Evolutionary conservation across 2,113 vertebrate species (phyloP).

Genomic region (Cygnus buccinator): DNA sequence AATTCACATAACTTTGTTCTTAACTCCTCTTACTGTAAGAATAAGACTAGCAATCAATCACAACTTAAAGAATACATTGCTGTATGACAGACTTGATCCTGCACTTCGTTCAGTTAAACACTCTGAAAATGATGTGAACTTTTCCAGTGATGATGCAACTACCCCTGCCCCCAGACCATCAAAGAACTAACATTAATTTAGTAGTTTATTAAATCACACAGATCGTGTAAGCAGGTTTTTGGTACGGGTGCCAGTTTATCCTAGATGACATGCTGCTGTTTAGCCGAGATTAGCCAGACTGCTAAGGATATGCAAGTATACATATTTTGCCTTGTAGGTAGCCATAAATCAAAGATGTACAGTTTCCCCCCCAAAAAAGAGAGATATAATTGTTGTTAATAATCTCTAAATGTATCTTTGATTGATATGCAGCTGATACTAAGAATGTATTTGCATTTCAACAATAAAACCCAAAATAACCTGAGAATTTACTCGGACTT

Average conservation of each 20-base stretch:
- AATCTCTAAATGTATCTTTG: neutral
- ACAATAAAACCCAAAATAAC: neutral
- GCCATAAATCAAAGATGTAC: neutral
- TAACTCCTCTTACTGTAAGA: neutral
- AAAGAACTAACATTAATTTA: neutral
- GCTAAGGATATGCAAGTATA: neutral
- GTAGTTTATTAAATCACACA: slow-evolving; percentile 11
- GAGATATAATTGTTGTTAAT: neutral
- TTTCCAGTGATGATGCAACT: neutral
- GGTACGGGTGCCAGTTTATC: slow-evolving; percentile 5
- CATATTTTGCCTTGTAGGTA: neutral
- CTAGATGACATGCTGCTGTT: neutral
- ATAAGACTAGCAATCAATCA: neutral
- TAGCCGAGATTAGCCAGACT: neutral
- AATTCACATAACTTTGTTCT: neutral
- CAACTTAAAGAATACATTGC: neutral
- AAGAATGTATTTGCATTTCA: neutral
- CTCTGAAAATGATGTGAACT: neutral
- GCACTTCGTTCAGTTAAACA: neutral
- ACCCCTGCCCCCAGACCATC: neutral
- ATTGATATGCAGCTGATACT: neutral
- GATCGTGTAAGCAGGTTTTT: slow-evolving; percentile 9
- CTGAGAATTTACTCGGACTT: neutral
- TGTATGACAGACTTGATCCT: neutral
- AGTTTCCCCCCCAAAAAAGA: neutral